phyloP scores from a whole-genome alignment of 2,797 vertebrate genomes.

The Falco concolor region DNA sequence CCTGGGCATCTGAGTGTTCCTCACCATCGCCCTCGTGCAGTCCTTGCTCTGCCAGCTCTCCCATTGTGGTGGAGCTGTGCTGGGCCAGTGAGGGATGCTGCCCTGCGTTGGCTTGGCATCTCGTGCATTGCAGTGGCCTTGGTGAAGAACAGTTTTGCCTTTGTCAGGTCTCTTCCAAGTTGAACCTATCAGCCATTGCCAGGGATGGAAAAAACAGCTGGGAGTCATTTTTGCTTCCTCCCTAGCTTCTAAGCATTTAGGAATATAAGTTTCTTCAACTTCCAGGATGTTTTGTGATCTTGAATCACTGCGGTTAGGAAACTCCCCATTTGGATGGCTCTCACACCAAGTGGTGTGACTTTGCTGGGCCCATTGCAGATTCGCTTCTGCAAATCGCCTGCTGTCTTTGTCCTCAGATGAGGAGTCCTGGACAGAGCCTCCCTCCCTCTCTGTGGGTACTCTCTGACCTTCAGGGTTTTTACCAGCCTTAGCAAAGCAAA shows the following conservation, averaged over 20 bases:
- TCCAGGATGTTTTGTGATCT: not conserved
- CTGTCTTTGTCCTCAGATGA: rapidly evolving
- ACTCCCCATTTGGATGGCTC: rapidly evolving
- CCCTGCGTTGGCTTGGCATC: too few relatives aligned
- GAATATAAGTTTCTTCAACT: not conserved
- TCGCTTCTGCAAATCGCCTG: not conserved
- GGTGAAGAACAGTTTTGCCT: not conserved
- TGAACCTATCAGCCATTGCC: rapidly evolving
- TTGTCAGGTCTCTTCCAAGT: rapidly evolving
- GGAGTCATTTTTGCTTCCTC: rapidly evolving
- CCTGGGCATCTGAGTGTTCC: rapidly evolving
- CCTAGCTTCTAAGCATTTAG: not conserved
- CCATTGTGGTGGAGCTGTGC: rapidly evolving
- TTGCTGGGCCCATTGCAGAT: rapidly evolving
- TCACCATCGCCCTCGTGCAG: rapidly evolving
- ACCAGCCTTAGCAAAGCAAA: not conserved
- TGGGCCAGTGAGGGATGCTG: not conserved
- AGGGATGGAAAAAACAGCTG: not conserved
- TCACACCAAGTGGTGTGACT: too few relatives aligned
- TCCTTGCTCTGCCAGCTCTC: not conserved
- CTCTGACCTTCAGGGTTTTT: not conserved
- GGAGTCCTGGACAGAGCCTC: not conserved
- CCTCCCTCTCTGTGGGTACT: not conserved
- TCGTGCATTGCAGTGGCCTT: too few relatives aligned
- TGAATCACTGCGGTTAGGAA: rapidly evolving